A percentile compares a stretch with the other conserved stretches of the same genome.
phyloP scores from a whole-genome alignment of 2,888 invertebrate species.

The Oscheius sp. region DNA sequence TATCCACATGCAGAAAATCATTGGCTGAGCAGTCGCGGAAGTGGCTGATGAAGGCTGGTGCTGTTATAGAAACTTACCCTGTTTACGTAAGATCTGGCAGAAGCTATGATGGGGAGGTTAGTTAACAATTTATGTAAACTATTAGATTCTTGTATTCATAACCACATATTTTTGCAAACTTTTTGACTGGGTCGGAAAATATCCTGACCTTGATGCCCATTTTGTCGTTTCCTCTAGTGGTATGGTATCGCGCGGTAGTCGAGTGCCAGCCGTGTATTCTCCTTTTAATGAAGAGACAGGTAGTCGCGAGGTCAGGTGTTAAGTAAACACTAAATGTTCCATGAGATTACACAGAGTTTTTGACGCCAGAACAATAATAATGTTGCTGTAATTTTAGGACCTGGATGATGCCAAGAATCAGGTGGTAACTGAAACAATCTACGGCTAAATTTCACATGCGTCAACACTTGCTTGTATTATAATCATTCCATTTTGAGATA shows the following conservation, averaged over 20 bases:
- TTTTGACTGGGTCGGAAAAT: not conserved
- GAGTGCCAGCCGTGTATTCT: constrained; percentile 29
- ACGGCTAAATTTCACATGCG: not conserved
- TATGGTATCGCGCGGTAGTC: constrained; percentile 34
- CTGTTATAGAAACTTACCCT: not conserved
- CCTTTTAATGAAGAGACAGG: constrained; percentile 32
- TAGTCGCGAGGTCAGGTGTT: constrained; percentile 31
- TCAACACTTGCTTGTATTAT: not conserved
- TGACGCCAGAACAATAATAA: not conserved
- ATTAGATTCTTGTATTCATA: not conserved
- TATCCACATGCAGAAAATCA: constrained; percentile 79
- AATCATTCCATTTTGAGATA: not conserved
- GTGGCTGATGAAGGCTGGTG: constrained; percentile 32
- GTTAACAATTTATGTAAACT: not conserved
- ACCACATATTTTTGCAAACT: not conserved
- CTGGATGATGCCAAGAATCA: not conserved
- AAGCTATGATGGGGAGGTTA: constrained; percentile 37
- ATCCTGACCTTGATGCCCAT: constrained; percentile 14
- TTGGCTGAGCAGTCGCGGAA: constrained; percentile 40
- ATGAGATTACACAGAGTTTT: not conserved
- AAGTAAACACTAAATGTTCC: constrained; percentile 9
- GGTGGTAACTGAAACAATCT: constrained; percentile 1
- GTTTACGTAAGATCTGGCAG: constrained; percentile 17
- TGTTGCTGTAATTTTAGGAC: constrained; percentile 15
- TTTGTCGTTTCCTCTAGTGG: constrained; percentile 27